Base-by-base conservation (phyloP, 1,140 invertebrate genomes). In the Saxidomus purpurata region DNA sequence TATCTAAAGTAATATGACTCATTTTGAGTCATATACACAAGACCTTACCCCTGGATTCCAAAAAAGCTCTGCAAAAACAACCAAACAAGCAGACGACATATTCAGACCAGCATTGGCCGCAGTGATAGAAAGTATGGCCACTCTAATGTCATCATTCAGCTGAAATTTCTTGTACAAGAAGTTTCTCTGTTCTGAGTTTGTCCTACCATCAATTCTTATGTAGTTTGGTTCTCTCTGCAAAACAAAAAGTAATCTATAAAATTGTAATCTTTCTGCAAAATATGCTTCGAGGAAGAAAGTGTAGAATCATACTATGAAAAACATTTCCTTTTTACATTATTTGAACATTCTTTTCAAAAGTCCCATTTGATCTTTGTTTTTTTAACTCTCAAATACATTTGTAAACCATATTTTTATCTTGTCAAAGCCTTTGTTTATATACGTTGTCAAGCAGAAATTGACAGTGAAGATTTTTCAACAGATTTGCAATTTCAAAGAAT, bases 11-110 rank as follows among this genome's bases (percentile, higher is more conserved):
- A n/a, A n/a, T n/a, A n/a, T n/a, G n/a, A n/a, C n/a, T n/a, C n/a
- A n/a, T n/a, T n/a, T n/a, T n/a, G n/a, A n/a, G n/a, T n/a, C n/a
- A n/a, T n/a, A n/a, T n/a, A n/a, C n/a, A n/a, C n/a, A n/a, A n/a
- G n/a, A n/a, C n/a, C 89, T 84, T 88, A 95, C 98, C 93, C 98
- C 99, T 49, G 99, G 99, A 96, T 99, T 99, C 99, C 99, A 99
- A 95, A 98, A 98, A 19, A 99, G 96, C 96, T 99, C 99, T 0
- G 98, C 98, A 96, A 99, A 99, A 0, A 99, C 95, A 19, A 99
- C 99, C 3, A 99, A 96, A 89, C 97, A 96, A 2, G 99, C 98
- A 2, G 99, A 97, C 0, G 99, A 99, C 61, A 99, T 96, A 25
- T 99, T 99, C 38, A 96, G 85, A 34, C 95, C 95, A 0, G 98